These are phyloP conservation scores for Cephus cinctus DNA, from an alignment of 1,140 invertebrate genomes.

Conservation along the genomic window DNA sequence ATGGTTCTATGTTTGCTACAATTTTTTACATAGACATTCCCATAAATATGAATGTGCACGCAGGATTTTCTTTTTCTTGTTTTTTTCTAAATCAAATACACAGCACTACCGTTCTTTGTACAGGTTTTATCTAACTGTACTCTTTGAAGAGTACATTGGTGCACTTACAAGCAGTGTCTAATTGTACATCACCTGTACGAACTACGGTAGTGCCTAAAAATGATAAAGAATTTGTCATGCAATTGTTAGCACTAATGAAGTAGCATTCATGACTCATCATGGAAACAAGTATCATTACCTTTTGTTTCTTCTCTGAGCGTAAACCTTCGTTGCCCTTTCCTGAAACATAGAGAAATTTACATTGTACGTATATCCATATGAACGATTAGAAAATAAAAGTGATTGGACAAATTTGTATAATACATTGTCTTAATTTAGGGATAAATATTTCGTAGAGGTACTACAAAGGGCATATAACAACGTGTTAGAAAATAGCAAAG, in stretches of 20 bases:
- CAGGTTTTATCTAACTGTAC: slow-evolving; percentile 33
- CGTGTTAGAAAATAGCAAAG: too few relatives aligned
- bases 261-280: slow-evolving; percentile 11
- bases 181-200: slow-evolving; percentile 35
- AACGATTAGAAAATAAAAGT: slow-evolving; percentile 2
- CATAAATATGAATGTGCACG: too few relatives aligned
- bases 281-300: slow-evolving; percentile 30
- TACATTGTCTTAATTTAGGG: too few relatives aligned
- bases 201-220: slow-evolving; percentile 37
- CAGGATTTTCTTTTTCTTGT: too few relatives aligned
- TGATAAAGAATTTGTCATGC: slow-evolving; percentile 24
- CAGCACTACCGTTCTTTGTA: slow-evolving; percentile 34
- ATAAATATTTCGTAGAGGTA: too few relatives aligned
- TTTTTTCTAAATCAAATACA: too few relatives aligned
- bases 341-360: slow-evolving; percentile 29
- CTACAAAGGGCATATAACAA: too few relatives aligned
- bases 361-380: slow-evolving; percentile 3
- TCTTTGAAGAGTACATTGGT: slow-evolving; percentile 20
- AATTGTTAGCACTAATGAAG: slow-evolving; percentile 18
- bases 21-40: too few relatives aligned
- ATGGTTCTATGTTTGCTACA: too few relatives aligned
- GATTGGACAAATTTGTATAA: slow-evolving; percentile 6
- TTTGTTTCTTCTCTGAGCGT: slow-evolving; percentile 46
- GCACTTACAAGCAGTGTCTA: slow-evolving; percentile 32
- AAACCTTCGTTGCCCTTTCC: slow-evolving; percentile 41